Evolutionary conservation across 2,797 vertebrate species (phyloP).

Genomic region (Onychomys torridus): DNA sequence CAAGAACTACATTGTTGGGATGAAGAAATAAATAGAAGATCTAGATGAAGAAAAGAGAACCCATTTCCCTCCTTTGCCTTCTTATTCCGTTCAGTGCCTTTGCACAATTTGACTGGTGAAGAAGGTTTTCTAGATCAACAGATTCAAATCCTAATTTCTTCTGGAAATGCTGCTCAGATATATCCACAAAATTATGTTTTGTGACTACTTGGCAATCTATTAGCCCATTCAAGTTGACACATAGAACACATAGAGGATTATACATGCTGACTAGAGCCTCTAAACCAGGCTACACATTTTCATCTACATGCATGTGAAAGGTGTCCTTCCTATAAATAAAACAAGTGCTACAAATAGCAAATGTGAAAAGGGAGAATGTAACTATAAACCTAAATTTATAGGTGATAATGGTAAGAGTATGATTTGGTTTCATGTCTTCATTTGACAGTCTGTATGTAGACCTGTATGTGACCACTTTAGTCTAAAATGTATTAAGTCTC

Average conservation of each 20-base stretch:
- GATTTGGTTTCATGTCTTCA: not conserved
- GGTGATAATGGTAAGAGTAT: not conserved
- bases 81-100: not conserved
- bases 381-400: not conserved
- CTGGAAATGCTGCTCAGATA: not conserved
- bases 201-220: no score
- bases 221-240: not conserved
- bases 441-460: not conserved
- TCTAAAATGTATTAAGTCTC: not conserved
- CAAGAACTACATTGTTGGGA: not conserved
- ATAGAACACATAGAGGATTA: not conserved
- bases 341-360: not conserved
- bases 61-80: not conserved
- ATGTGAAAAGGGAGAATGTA: not conserved
- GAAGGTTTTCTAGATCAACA: not conserved
- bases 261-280: not conserved
- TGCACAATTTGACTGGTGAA: not conserved
- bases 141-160: not conserved
- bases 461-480: not conserved
- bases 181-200: not conserved
- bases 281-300: not conserved
- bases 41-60: not conserved
- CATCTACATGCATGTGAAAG: not conserved
- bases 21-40: not conserved
- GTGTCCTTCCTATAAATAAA: no score